Base-by-base conservation (phyloP, 2,888 invertebrate species). In the Agriopis leucophaearia region DNA sequence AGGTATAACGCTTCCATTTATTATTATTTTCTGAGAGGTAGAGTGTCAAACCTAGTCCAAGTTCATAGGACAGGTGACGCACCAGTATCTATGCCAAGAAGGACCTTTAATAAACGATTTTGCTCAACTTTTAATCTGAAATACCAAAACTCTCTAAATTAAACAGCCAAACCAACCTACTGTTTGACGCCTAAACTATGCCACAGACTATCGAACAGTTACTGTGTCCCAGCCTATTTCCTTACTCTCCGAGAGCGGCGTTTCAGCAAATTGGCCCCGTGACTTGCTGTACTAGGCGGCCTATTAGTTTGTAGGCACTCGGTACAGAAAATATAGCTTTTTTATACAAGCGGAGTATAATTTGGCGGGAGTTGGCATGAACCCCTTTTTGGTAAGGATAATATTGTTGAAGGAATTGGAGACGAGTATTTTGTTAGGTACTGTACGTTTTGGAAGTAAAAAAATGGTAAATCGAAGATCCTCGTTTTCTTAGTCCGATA, bases 221-320 rank as follows among this genome's bases (percentile, higher is more conserved):
- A 57, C 56, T 64, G 57, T 60, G 64, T 69, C 13, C 40, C 67
- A 64, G 80, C 84, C 82, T 83, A 86, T 86, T 88, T 88, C 81
- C 85, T 83, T 81, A 77, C 83, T 81, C 80, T 5, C 81, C 80
- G 80, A 79, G 81, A 82, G 78, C 81, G 76, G 80, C 81, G 81
- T 87, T 90, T 85, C 77, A 86, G 80, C 79, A 90, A 91, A 91
- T 91, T 91, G 88, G 80, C 72, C 86, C 84, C 88, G 88, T 91
- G 91, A 91, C 91, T 90, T 90, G 91, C 90, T 74, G 73, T 84
- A 84, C 81, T 84, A 79, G 79, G 78, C 76, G 66, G 73, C 78
- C 70, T 57, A 73, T 78, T 73, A 81, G 71, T 69, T 52, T 71
- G 71, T 73, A 4, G 76, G 56, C 70, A 84, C 74, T 72, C 73